Percentiles rank a stretch among this genome's conserved stretches.
phyloP scores from a whole-genome alignment of 2,113 vertebrate genomes.

The Chamaea fasciata region DNA sequence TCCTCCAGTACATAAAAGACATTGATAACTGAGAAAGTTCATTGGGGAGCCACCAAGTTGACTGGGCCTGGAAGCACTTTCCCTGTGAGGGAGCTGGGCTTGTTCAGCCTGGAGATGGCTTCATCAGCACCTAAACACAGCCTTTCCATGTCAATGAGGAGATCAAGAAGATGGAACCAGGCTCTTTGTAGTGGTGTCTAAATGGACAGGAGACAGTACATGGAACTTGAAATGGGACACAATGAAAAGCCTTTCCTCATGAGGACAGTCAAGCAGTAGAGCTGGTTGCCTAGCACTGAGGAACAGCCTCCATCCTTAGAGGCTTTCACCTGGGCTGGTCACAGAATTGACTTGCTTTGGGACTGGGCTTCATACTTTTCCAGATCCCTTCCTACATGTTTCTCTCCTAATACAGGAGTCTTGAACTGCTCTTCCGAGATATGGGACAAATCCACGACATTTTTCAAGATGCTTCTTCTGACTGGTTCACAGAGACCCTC shows the following conservation, averaged over 20 bases:
- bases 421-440: background rate
- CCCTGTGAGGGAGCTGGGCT: background rate
- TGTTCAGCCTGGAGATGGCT: background rate
- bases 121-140: background rate
- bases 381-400: background rate
- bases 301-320: background rate
- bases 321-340: background rate
- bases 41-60: background rate
- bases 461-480: background rate
- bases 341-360: background rate
- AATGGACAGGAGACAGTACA: background rate
- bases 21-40: background rate
- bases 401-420: background rate
- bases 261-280: background rate
- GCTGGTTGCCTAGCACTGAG: background rate
- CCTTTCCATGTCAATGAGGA: background rate
- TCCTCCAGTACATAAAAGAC: background rate
- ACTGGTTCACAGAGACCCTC: background rate
- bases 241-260: background rate
- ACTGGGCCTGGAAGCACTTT: background rate
- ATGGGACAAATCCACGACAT: background rate
- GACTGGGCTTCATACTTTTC: background rate
- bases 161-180: background rate
- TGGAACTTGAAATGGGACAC: background rate
- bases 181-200: background rate